Percentiles rank a stretch among this genome's conserved stretches.
Evolutionary conservation across 2,797 vertebrate genomes (phyloP).

Genomic region (Pelobates cultripes): DNA sequence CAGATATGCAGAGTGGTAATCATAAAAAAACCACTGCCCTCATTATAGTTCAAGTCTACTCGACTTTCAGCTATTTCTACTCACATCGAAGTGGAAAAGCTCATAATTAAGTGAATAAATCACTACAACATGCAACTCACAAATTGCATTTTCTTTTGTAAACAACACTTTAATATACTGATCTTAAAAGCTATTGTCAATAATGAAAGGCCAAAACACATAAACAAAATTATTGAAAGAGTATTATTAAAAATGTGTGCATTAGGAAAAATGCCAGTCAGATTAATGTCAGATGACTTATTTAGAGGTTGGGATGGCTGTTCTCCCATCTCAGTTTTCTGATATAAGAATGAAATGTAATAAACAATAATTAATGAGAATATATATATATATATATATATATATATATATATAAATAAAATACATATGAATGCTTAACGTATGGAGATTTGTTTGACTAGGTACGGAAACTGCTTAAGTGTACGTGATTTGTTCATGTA

Average conservation of each 20-base stretch:
- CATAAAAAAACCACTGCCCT: constrained; percentile 1
- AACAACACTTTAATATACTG: constrained; percentile 32
- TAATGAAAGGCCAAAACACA: constrained; percentile 2
- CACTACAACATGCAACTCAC: constrained; percentile 12
- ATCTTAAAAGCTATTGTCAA: constrained; percentile 14
- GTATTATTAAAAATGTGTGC: constrained; percentile 27
- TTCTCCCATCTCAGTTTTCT: too few species aligned
- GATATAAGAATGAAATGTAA: too few species aligned
- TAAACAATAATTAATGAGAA: too few species aligned
- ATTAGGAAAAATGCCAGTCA: constrained; percentile 12
- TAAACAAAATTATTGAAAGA: background rate
- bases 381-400: too few species aligned
- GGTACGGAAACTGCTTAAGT: too few species aligned
- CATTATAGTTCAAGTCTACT: too few species aligned
- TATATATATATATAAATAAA: too few species aligned
- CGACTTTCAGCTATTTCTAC: background rate
- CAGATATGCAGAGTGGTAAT: constrained; percentile 5
- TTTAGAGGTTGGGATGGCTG: too few species aligned
- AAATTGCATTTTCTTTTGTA: constrained; percentile 45
- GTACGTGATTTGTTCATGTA: too few species aligned
- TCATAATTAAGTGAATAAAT: constrained; percentile 32
- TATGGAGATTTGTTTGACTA: too few species aligned
- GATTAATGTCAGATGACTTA: too few species aligned
- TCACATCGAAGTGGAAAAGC: constrained; percentile 24
- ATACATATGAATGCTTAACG: too few species aligned